Evolutionary conservation across 2,797 vertebrate genomes (phyloP), one percentile per base, ranked within the genome.

Genomic region (Hemitrygon akajei): DNA sequence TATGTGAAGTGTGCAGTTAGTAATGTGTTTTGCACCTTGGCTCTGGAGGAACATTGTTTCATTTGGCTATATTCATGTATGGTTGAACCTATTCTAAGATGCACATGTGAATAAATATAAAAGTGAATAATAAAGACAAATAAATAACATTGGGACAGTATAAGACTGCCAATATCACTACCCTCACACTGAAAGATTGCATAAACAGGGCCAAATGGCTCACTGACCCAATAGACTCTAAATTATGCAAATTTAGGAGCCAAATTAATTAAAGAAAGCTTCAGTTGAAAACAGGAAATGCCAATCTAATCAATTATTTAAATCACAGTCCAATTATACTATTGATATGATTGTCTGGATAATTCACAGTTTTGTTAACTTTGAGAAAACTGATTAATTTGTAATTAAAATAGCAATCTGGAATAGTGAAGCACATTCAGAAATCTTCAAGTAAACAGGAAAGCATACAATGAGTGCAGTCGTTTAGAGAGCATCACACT

Each of bases 241-340:
- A 25, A 4, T 47, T 47, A 30, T 47, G 27, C 71, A 93, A 93
- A 93, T 47, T 16, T 47, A 56, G 37, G 91, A 75, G 71, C 60
- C 71, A 56, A 37, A 93, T 76, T 93, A 75, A 93, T 71, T 56
- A 30, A 93, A 56, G 47, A 93, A 76, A 56, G 71, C 91, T 47
- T 40, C 18, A 76, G 0, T n/a, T 93, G 69, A 75, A 76, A 25
- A 93, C 91, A 93, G 91, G 71, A 93, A 93, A 22, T 89, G 60
- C 60, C 71, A 75, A 93, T 93, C 91, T 93, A 6, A 76, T 30
- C 91, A 75, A 93, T 93, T 75, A 93, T 93, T 93, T 56, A 93
- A 93, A 75, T 71, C 71, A 58, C 66, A 56, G 37, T 40, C 3
- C 22, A 92, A 92, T 92, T 75, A 92, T 75, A 91, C 86, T 40